phyloP scores from a whole-genome alignment of 2,888 invertebrate genomes.

The Alcis repandata region DNA sequence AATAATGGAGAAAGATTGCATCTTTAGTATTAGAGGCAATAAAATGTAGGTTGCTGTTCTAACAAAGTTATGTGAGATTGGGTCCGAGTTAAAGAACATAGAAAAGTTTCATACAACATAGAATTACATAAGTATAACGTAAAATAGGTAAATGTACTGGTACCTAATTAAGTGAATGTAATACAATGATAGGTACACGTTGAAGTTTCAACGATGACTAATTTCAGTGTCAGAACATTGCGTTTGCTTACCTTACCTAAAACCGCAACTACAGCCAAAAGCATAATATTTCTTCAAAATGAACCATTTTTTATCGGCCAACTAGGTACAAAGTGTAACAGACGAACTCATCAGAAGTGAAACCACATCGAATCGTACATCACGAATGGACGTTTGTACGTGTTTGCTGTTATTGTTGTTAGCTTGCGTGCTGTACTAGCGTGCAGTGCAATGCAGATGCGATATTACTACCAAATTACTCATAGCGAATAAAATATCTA shows the following conservation, averaged over 20 bases:
- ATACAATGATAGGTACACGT: background rate
- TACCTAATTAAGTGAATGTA: background rate
- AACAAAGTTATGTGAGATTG: too few relatives aligned
- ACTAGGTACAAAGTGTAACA: slow-evolving; percentile 36
- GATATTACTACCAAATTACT: slow-evolving; percentile 51
- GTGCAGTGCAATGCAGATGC: slow-evolving; percentile 74
- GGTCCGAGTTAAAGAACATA: too few relatives aligned
- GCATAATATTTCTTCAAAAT: slow-evolving; percentile 5
- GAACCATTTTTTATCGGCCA: slow-evolving; percentile 28
- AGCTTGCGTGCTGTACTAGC: slow-evolving; percentile 74
- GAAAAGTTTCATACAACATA: too few relatives aligned
- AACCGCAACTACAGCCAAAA: background rate
- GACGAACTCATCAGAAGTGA: slow-evolving; percentile 75
- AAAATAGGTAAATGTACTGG: background rate
- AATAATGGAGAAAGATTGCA: too few relatives aligned
- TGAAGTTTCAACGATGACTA: slow-evolving; percentile 1
- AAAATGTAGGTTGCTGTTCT: too few relatives aligned
- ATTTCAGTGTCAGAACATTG: background rate
- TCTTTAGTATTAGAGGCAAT: too few relatives aligned
- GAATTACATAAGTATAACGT: background rate
- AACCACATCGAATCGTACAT: slow-evolving; percentile 80
- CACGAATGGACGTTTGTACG: slow-evolving; percentile 74
- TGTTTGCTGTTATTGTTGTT: slow-evolving; percentile 66
- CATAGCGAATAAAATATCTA: slow-evolving; percentile 35
- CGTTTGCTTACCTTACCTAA: slow-evolving; percentile 12